Conservation (phyloP, 1,140 invertebrate genomes). For the Zaprionus davidi region DNA sequence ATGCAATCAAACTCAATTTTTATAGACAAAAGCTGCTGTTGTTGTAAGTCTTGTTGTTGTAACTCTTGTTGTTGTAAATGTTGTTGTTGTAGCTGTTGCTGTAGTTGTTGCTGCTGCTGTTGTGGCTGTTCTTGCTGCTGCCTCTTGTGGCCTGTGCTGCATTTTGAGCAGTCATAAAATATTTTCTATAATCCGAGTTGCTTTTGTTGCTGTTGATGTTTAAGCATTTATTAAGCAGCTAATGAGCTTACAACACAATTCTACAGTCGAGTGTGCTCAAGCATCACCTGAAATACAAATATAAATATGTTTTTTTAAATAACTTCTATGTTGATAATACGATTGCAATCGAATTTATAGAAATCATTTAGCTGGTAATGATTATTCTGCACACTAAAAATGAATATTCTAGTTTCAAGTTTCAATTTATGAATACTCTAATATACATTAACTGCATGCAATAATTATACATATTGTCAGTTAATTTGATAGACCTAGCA, state of each 20-base stretch:
- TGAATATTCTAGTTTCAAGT: too few species aligned
- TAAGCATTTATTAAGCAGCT: constrained; percentile 38
- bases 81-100: not conserved
- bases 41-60: not conserved
- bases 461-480: too few species aligned
- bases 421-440: too few species aligned
- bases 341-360: too few species aligned
- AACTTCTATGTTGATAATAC: too few species aligned
- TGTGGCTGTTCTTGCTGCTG: constrained; percentile 3
- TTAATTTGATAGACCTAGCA: too few species aligned
- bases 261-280: too few species aligned
- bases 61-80: not conserved
- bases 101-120: not conserved
- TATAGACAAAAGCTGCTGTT: constrained; percentile 31
- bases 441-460: too few species aligned
- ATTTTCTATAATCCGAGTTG: constrained; percentile 11
- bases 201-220: constrained; percentile 10
- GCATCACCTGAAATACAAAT: too few species aligned
- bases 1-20: constrained; percentile 44
- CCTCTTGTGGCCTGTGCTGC: constrained; percentile 17
- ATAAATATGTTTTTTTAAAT: too few species aligned
- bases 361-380: too few species aligned
- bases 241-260: constrained; percentile 41
- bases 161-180: constrained; percentile 34
- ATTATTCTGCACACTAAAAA: too few species aligned